phyloP scores from a whole-genome alignment of 2,113 vertebrate genomes.

The Orientallactaga bullata region DNA sequence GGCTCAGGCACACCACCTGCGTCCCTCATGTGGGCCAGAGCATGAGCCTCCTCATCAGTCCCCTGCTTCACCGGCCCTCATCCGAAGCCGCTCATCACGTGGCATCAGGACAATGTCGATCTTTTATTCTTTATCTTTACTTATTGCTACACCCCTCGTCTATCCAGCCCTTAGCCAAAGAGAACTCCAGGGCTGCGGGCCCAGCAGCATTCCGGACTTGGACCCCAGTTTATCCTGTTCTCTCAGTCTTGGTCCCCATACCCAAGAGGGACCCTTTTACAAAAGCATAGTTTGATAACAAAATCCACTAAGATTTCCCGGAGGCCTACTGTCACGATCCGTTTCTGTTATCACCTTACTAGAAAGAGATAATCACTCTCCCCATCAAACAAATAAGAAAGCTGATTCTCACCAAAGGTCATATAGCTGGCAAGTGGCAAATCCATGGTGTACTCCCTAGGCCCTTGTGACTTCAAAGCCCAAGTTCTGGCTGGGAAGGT shows the following conservation, averaged over 20 bases:
- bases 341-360: neutral
- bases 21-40: neutral
- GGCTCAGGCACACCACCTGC: neutral
- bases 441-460: neutral
- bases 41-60: too few species aligned
- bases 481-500: neutral
- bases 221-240: neutral
- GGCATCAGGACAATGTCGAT: neutral
- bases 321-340: neutral
- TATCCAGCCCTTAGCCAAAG: too few species aligned
- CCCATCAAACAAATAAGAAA: neutral
- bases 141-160: neutral
- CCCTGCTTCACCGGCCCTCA: neutral
- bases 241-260: rapidly evolving
- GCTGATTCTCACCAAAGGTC: neutral
- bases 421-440: neutral
- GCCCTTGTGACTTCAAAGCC: neutral
- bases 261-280: neutral
- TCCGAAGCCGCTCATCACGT: neutral
- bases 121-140: too few species aligned
- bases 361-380: neutral
- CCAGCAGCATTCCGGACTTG: too few species aligned
- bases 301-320: neutral
- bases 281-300: neutral
- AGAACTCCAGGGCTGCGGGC: too few species aligned